A percentile compares a stretch with the other conserved stretches of the same genome.
phyloP scores from a whole-genome alignment of 1,140 invertebrate genomes.

The Aporrectodea caliginosa region DNA sequence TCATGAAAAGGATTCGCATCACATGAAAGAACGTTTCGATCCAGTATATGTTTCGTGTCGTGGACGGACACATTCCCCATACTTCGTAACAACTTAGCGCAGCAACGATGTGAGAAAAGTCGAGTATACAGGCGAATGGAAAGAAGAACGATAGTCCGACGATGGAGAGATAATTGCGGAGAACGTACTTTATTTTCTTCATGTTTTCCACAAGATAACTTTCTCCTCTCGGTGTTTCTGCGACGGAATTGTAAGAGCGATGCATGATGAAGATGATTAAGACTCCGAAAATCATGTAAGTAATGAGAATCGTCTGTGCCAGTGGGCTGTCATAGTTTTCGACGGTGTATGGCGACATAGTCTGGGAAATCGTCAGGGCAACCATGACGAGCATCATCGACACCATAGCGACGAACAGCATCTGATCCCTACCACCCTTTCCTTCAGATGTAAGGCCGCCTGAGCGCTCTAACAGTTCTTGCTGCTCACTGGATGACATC shows the following conservation, averaged over 20 bases:
- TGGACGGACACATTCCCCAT: background rate
- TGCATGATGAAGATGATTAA: background rate
- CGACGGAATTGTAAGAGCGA: background rate
- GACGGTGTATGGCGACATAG: background rate
- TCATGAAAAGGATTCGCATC: background rate
- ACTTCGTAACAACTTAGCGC: background rate
- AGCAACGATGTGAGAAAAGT: background rate
- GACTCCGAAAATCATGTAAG: background rate
- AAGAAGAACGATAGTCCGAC: background rate
- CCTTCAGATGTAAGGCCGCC: too few species aligned
- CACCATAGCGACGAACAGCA: too few species aligned
- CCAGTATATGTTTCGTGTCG: background rate
- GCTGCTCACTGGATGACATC: too few species aligned
- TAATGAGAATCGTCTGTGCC: background rate
- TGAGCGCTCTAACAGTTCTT: too few species aligned
- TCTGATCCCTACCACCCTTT: too few species aligned
- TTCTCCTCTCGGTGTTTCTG: background rate
- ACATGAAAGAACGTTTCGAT: background rate
- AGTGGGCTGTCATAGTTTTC: background rate
- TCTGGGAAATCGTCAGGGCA: background rate
- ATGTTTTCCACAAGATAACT: background rate
- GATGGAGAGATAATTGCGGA: background rate
- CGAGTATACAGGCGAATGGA: background rate
- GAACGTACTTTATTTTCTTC: background rate
- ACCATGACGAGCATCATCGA: background rate